Percentiles rank a stretch among this genome's conserved stretches.
Evolutionary conservation across 2,888 invertebrate species (phyloP).

Genomic region (Tinea pellionella): DNA sequence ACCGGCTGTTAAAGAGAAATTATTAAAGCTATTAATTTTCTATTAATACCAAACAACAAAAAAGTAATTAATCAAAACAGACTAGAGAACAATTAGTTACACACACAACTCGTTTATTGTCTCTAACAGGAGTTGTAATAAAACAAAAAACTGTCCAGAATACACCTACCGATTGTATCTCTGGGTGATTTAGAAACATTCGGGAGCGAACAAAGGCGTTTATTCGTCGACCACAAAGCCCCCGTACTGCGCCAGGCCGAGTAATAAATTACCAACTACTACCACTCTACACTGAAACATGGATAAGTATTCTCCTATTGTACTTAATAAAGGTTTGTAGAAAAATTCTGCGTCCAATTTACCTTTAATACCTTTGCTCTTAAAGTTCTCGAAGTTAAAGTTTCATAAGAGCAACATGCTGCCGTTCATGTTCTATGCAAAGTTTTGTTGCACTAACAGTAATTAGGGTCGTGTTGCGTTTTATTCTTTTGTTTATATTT

Average conservation of each 20-base stretch:
- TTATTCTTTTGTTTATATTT: too few species aligned
- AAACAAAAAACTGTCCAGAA: constrained; percentile 6
- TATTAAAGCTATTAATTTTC: neutral
- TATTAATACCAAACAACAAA: neutral
- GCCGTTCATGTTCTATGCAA: neutral
- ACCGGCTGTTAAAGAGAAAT: too few species aligned
- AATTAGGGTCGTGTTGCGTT: neutral
- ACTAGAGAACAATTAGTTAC: neutral
- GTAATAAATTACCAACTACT: constrained; percentile 11
- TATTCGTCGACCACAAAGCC: constrained; percentile 13
- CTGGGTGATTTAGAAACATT: constrained; percentile 44
- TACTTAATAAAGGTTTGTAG: constrained; percentile 5
- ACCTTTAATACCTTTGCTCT: neutral
- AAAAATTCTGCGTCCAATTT: constrained; percentile 4
- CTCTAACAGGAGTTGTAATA: neutral
- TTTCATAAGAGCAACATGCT: neutral
- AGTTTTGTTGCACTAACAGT: neutral
- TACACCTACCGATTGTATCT: constrained; percentile 33
- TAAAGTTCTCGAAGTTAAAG: neutral
- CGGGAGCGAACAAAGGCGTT: constrained; percentile 33
- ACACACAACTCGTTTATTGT: constrained; percentile 1
- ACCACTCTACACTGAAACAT: neutral
- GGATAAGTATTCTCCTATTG: constrained; percentile 7
- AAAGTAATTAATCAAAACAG: neutral
- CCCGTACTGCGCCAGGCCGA: constrained; percentile 10